Evolutionary conservation across 2,113 vertebrate genomes (phyloP).

Genomic region (Daphoenositta chrysoptera): DNA sequence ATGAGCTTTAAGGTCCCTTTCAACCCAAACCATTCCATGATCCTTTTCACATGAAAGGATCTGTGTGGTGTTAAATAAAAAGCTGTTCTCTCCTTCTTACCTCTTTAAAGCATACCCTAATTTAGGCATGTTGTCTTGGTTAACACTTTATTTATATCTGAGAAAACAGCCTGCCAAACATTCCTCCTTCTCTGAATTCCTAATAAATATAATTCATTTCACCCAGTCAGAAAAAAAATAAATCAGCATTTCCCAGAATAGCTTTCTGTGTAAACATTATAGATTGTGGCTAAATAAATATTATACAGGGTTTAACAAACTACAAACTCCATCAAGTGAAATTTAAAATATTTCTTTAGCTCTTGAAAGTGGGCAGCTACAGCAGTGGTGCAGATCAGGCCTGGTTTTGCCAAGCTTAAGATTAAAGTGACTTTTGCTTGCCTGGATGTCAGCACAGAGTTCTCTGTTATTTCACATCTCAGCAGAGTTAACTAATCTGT

Average conservation of each 20-base stretch:
- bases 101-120: conserved; percentile 27
- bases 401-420: not conserved
- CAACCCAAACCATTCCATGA: not conserved
- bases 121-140: conserved; percentile 43
- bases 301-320: not conserved
- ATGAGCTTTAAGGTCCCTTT: not conserved
- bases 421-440: not conserved
- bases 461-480: not conserved
- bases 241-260: conserved; percentile 25
- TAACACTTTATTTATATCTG: conserved; percentile 32
- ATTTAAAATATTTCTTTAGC: not conserved
- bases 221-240: not conserved
- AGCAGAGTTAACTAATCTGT: not conserved
- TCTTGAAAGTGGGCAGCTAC: not conserved
- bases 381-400: not conserved
- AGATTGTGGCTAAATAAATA: conserved; percentile 27
- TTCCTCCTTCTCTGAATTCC: conserved; percentile 42
- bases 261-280: conserved; percentile 25
- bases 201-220: conserved; percentile 44
- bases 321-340: not conserved
- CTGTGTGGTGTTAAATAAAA: not conserved
- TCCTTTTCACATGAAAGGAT: not conserved
- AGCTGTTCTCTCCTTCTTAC: not conserved
- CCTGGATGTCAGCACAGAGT: not conserved
- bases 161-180: conserved; percentile 21